Base-by-base conservation (phyloP, 2,888 invertebrate genomes). In the Agrotis segetum region DNA sequence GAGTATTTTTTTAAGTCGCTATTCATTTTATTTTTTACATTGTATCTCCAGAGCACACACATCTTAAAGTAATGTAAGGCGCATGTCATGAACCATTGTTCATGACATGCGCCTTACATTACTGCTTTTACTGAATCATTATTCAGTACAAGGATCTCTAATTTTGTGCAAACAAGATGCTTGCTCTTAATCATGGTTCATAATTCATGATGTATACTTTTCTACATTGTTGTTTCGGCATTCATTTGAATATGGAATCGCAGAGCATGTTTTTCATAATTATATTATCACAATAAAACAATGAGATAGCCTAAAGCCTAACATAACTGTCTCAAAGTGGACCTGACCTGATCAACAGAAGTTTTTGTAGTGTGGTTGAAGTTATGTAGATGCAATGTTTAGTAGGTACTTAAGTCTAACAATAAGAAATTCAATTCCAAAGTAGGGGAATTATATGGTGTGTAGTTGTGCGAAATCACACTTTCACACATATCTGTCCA, bases 1-100 rank as follows among this genome's bases (percentile, higher is more conserved):
- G 75, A 75, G 75, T 77, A 75, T 47, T 60, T 40, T 69, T 60
- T 1, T 50, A 24, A n/a, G n/a, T 63, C 11, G 47, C 24, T 29
- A 16, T 4, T 52, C 0, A 24, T 53, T 44, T 55, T 40, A 40
- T 40, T 40, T 40, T 40, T 40, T 34, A 34, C 34, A 1, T 40
- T 40, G 11, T 40, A 40, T 40, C 11, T 40, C 11, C 9, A 40
- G 40, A 40, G 40, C 40, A 40, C 40, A 40, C 16, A 53, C 24
- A 53, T 53, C 14, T 4, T 29, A 19, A 16, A 19, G 19, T 34
- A 34, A 13, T 17, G 13, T 14, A 7, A 44, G 24, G 46, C 19
- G 17, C 19, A 7, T 66, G 16, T 9, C 17, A 52, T 19, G 66
- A 19, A 24, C 19, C 16, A 46, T 29, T 4, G 29, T 29, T 46